A percentile compares a stretch with the other conserved stretches of the same genome.
Evolutionary conservation across 2,113 vertebrate species (phyloP).

Genomic region (Grammomys surdaster): DNA sequence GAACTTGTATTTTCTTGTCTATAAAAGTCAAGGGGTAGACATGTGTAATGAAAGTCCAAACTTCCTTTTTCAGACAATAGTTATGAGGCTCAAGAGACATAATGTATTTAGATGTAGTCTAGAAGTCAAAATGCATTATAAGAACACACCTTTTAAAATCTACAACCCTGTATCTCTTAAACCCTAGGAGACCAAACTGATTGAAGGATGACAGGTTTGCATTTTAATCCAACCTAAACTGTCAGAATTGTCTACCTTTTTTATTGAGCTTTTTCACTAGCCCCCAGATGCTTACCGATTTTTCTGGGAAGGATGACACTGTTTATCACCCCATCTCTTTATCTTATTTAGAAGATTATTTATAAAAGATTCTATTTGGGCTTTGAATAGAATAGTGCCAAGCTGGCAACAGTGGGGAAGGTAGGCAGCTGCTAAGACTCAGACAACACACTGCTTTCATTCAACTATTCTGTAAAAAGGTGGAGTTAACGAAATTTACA

Average conservation of each 20-base stretch:
- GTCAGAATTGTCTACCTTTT: slow-evolving; percentile 50
- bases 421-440: slow-evolving; percentile 16
- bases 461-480: slow-evolving; percentile 41
- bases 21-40: slow-evolving; percentile 15
- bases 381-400: slow-evolving; percentile 22
- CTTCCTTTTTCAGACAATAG: slow-evolving; percentile 52
- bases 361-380: slow-evolving; percentile 45
- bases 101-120: slow-evolving; percentile 54
- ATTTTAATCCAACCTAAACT: slow-evolving; percentile 53
- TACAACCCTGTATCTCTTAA: slow-evolving; percentile 48
- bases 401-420: neutral
- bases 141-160: slow-evolving; percentile 55
- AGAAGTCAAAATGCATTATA: slow-evolving; percentile 59
- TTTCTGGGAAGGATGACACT: neutral
- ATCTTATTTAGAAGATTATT: slow-evolving; percentile 65
- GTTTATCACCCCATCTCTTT: slow-evolving; percentile 18
- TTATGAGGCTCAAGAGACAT: slow-evolving; percentile 63
- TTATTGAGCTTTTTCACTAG: neutral
- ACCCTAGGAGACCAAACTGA: slow-evolving; percentile 39
- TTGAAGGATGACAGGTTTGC: slow-evolving; percentile 6
- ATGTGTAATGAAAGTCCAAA: slow-evolving; percentile 17
- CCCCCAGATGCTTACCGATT: too few relatives aligned
- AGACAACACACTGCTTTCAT: slow-evolving; percentile 43
- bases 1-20: slow-evolving; percentile 59
- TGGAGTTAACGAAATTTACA: slow-evolving; percentile 26